Conservation (phyloP, 2,113 vertebrate genomes). For the Thymallus thymallus region DNA sequence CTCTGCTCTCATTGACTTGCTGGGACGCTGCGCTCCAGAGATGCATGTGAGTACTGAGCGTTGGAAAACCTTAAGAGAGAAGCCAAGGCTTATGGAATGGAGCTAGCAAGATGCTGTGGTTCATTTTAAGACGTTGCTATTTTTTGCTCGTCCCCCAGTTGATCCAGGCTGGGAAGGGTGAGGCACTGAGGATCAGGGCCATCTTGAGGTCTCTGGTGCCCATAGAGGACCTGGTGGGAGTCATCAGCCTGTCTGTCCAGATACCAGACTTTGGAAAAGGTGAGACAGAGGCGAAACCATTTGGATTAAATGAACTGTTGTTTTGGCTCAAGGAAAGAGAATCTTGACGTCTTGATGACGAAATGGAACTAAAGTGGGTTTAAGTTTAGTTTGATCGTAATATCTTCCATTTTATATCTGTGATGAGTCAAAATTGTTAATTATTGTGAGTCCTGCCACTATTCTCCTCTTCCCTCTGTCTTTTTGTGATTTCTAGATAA, state of each 20-base stretch:
- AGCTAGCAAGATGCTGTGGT: too few species aligned
- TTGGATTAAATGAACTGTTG: not conserved
- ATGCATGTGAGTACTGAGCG: conserved; percentile 82
- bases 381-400: too few species aligned
- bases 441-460: too few species aligned
- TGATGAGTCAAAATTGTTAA: too few species aligned
- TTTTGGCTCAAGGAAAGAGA: not conserved
- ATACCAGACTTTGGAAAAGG: conserved; percentile 92
- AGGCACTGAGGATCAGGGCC: conserved; percentile 88
- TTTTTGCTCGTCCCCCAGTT: conserved; percentile 65
- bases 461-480: not conserved
- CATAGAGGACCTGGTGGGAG: conserved; percentile 88
- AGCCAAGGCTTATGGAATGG: too few species aligned
- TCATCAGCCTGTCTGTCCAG: conserved; percentile 89
- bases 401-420: too few species aligned
- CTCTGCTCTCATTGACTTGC: conserved; percentile 87
- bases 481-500: conserved; percentile 72
- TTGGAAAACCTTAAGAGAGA: too few species aligned
- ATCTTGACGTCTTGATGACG: not conserved
- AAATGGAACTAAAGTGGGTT: too few species aligned
- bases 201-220: conserved; percentile 91
- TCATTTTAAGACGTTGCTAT: not conserved
- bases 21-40: conserved; percentile 91
- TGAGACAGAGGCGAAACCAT: conserved; percentile 30
- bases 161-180: conserved; percentile 91